Evolutionary conservation across 2,113 vertebrate genomes (phyloP).

Genomic region (Phalacrocorax aristotelis): DNA sequence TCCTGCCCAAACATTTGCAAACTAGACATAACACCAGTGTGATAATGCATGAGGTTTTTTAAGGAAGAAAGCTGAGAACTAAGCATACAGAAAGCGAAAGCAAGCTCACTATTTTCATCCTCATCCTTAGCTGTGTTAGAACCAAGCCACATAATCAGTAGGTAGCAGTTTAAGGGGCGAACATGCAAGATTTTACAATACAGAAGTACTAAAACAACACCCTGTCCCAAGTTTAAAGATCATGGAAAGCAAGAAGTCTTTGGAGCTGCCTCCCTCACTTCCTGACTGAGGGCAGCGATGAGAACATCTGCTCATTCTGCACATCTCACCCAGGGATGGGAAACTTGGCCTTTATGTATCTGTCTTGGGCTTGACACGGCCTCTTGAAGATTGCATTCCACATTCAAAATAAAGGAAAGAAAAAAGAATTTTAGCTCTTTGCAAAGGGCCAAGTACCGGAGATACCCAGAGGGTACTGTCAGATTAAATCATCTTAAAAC

Average conservation of each 20-base stretch:
- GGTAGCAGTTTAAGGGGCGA: not conserved
- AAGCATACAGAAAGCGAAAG: not conserved
- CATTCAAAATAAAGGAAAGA: too few species aligned
- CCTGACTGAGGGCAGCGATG: not conserved
- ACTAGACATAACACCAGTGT: not conserved
- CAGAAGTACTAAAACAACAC: not conserved
- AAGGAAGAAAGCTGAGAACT: not conserved
- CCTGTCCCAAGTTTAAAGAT: not conserved
- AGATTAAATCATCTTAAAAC: not conserved
- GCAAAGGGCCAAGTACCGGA: not conserved
- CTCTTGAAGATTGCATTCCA: not conserved
- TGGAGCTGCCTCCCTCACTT: not conserved
- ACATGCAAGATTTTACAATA: not conserved
- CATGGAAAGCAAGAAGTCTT: not conserved
- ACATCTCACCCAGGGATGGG: not conserved
- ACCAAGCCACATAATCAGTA: not conserved
- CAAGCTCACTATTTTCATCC: not conserved
- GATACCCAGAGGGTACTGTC: constrained; percentile 32
- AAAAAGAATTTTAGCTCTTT: not conserved
- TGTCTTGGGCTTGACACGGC: not conserved
- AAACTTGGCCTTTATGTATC: not conserved
- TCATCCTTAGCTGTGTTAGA: not conserved
- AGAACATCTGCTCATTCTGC: not conserved
- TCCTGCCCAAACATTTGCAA: not conserved
- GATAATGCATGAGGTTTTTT: not conserved